Conservation (phyloP, 2,113 vertebrate genomes). For the Fregetta grallaria region DNA sequence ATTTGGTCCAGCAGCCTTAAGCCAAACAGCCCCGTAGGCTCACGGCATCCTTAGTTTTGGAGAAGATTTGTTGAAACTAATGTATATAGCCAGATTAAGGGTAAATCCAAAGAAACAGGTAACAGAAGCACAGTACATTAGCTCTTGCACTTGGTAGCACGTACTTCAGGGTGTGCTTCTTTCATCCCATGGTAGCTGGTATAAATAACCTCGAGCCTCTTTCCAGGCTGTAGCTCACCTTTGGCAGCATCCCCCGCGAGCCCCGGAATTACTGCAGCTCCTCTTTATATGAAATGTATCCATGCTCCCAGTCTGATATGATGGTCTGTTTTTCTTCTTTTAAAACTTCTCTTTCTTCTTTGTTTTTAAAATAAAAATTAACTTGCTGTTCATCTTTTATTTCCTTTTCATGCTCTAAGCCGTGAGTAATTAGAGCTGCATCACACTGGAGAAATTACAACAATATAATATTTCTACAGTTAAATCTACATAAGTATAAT, state of each 20-base stretch:
- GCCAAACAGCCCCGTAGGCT: neutral
- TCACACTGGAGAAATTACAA: neutral
- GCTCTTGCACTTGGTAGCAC: neutral
- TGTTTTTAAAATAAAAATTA: neutral
- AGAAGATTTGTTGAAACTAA: neutral
- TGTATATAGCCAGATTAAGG: neutral
- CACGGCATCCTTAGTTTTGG: rapidly evolving
- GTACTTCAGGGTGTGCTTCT: neutral
- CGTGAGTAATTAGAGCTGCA: slow-evolving; percentile 30
- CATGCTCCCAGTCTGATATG: rapidly evolving
- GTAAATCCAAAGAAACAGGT: neutral
- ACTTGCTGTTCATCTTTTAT: neutral
- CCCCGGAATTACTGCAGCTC: neutral
- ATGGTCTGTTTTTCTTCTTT: neutral
- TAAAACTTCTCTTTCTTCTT: neutral
- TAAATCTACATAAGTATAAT: slow-evolving; percentile 41
- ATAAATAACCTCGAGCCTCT: neutral
- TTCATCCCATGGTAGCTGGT: neutral
- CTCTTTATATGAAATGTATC: neutral
- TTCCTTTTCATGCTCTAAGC: slow-evolving; percentile 11
- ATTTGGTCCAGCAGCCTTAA: neutral
- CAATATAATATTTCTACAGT: slow-evolving; percentile 21
- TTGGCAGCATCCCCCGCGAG: neutral
- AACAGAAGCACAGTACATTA: neutral
- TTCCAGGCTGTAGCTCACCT: neutral